Conservation (phyloP, 2,113 vertebrate genomes). For the Brachypteracias leptosomus region DNA sequence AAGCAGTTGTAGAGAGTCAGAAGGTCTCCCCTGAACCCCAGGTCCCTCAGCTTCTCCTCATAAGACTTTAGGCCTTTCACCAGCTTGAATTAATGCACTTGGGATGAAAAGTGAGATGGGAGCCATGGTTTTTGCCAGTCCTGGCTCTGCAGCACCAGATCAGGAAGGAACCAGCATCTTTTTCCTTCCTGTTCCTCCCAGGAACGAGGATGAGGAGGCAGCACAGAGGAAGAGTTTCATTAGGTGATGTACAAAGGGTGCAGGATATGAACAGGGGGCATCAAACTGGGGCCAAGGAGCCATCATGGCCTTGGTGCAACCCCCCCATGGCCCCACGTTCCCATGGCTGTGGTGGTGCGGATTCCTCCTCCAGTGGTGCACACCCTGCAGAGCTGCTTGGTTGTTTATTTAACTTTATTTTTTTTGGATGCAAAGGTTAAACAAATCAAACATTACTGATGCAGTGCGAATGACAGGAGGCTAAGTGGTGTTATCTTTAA, state of each 20-base stretch:
- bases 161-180: neutral
- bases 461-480: neutral
- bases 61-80: no score
- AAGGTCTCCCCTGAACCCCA: no score
- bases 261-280: rapidly evolving
- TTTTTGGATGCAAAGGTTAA: neutral
- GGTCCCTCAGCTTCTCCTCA: no score
- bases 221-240: rapidly evolving
- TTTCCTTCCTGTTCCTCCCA: neutral
- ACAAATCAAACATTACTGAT: neutral
- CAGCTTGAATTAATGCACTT: no score
- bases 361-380: no score
- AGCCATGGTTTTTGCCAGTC: rapidly evolving
- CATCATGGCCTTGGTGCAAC: rapidly evolving
- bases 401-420: neutral
- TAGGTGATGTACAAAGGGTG: neutral
- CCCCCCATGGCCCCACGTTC: neutral
- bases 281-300: neutral
- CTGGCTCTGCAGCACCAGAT: rapidly evolving
- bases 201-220: neutral
- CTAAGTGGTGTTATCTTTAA: constrained; percentile 20
- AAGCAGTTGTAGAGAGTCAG: no score
- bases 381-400: neutral
- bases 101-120: neutral
- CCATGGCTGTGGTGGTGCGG: no score